A percentile compares a stretch with the other conserved stretches of the same genome.
Conservation (phyloP, 1,140 invertebrate genomes). For the Tribolium madens region DNA sequence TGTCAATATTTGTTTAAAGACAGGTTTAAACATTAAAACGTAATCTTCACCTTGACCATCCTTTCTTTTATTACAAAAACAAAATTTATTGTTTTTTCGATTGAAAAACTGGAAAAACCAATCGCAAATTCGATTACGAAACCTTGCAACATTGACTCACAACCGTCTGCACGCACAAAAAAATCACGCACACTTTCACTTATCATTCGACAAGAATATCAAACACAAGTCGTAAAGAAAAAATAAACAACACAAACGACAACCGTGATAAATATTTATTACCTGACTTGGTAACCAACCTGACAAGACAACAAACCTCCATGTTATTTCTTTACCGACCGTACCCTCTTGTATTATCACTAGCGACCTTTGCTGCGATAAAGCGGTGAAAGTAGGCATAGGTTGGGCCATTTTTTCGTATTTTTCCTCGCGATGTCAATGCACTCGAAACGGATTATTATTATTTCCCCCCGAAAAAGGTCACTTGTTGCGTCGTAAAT, state of each 20-base stretch:
- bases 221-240: not conserved
- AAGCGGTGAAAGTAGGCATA: not conserved
- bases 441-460: slow-evolving; percentile 6
- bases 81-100: not conserved
- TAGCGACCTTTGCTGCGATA: not conserved
- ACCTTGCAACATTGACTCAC: not conserved
- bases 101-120: not conserved
- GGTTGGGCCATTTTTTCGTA: slow-evolving; percentile 10
- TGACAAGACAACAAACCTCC: not conserved
- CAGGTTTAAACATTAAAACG: too few species aligned
- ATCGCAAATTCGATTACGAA: not conserved
- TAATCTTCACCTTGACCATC: not conserved
- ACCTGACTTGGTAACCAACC: not conserved
- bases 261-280: slow-evolving; percentile 1
- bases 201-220: not conserved
- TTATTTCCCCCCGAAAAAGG: slow-evolving; percentile 1
- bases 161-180: slow-evolving; percentile 1
- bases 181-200: slow-evolving; percentile 16
- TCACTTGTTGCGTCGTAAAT: slow-evolving; percentile 5
- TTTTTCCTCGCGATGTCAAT: not conserved
- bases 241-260: slow-evolving; percentile 12
- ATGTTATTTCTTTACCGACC: not conserved
- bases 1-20: too few species aligned
- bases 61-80: too few species aligned
- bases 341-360: slow-evolving; percentile 11